Percentiles rank a stretch among this genome's conserved stretches.
Evolutionary conservation across 2,888 invertebrate genomes (phyloP).

Genomic region (Ganaspis brasiliensis): DNA sequence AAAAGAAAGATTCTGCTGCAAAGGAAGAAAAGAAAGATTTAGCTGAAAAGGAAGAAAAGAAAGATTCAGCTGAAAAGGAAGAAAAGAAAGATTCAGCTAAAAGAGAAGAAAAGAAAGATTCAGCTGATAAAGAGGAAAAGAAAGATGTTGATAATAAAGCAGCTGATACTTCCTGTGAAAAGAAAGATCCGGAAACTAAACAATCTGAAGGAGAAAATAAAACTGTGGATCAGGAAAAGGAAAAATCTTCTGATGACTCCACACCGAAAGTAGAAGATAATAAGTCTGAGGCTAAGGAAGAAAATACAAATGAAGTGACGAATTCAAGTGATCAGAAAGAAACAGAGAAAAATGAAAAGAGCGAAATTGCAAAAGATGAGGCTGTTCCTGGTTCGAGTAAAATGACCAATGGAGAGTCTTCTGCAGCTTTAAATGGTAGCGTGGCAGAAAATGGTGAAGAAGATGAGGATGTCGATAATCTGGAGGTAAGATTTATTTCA

Average conservation of each 20-base stretch:
- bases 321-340: too few species aligned
- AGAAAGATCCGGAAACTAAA: background rate
- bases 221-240: conserved; percentile 16
- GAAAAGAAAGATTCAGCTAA: conserved; percentile 19
- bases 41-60: conserved; percentile 29
- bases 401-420: conserved; percentile 63
- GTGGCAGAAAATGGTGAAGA: conserved; percentile 70
- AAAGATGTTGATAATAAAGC: conserved; percentile 21
- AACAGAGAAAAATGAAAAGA: conserved; percentile 42
- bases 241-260: conserved; percentile 17
- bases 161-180: background rate
- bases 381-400: conserved; percentile 64
- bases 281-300: conserved; percentile 57
- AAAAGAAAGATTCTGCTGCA: conserved; percentile 58
- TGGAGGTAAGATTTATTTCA: too few species aligned
- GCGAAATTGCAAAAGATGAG: conserved; percentile 28
- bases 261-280: conserved; percentile 28
- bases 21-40: conserved; percentile 51
- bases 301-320: background rate
- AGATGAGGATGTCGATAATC: conserved; percentile 83
- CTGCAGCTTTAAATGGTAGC: conserved; percentile 65
- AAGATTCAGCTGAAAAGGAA: background rate
- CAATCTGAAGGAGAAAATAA: conserved; percentile 30
- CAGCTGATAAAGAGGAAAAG: background rate
- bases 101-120: conserved; percentile 17